These are phyloP conservation scores for Oopsacas minuta DNA, from an alignment of 37 sponge, comb jelly and placozoan genomes.

Conservation along the genomic window DNA sequence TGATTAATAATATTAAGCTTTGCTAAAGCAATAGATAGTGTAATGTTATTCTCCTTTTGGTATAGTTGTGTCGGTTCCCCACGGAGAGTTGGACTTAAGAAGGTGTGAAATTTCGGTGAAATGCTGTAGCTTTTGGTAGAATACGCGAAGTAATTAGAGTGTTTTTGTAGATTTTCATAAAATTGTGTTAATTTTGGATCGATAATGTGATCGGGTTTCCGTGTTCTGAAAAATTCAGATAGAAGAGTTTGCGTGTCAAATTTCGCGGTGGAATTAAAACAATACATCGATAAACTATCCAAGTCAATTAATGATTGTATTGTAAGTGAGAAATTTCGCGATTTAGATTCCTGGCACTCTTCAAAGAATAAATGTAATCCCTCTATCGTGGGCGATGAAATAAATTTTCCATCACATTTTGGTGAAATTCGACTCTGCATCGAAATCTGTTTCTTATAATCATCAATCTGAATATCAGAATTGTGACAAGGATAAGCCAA, in stretches of 20 bases:
- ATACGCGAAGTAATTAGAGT: background rate
- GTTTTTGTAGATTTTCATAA: background rate
- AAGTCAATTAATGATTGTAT: background rate
- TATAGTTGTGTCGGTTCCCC: background rate
- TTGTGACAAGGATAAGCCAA: background rate
- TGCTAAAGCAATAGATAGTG: background rate
- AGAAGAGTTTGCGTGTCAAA: background rate
- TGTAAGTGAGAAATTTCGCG: slow-evolving; percentile 8
- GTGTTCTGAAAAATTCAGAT: background rate
- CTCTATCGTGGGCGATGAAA: background rate
- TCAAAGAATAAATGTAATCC: background rate
- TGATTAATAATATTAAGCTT: background rate
- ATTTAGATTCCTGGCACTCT: background rate
- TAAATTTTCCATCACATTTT: background rate
- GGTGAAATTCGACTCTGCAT: background rate
- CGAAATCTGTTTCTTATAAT: background rate
- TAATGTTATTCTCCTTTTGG: background rate
- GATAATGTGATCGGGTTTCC: background rate
- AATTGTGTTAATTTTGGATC: background rate
- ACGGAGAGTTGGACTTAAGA: background rate
- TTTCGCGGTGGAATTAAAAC: background rate
- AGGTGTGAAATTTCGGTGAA: background rate
- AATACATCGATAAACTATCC: background rate
- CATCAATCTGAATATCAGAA: background rate
- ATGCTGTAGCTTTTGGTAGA: background rate